Evolutionary conservation across 2,797 vertebrate genomes (phyloP).

Genomic region (Psittacula echo): DNA sequence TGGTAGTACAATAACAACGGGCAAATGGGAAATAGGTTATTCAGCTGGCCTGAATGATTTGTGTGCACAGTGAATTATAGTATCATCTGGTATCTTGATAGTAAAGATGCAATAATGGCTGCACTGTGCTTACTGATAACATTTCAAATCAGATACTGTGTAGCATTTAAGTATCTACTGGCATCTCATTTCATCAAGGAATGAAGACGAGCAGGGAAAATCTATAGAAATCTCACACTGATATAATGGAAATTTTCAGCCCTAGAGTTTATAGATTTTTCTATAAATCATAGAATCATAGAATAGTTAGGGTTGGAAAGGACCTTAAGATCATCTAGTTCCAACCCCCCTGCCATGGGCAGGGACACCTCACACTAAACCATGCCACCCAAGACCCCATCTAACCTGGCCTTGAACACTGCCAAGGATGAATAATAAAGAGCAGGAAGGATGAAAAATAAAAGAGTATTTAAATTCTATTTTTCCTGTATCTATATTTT

Average conservation of each 20-base stretch:
- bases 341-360: too few relatives aligned
- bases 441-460: too few relatives aligned
- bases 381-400: too few relatives aligned
- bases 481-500: background rate
- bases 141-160: slow-evolving; percentile 1
- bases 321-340: too few relatives aligned
- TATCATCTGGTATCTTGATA: background rate
- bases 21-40: background rate
- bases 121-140: slow-evolving; percentile 1
- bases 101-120: background rate
- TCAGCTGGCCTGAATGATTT: background rate
- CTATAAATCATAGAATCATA: background rate
- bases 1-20: background rate
- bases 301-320: too few relatives aligned
- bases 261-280: slow-evolving; percentile 4
- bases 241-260: background rate
- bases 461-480: background rate
- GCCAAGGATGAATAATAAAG: too few relatives aligned
- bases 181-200: slow-evolving; percentile 25
- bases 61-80: background rate
- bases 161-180: background rate
- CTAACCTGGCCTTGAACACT: too few relatives aligned
- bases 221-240: background rate
- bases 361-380: too few relatives aligned
- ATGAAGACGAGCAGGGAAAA: background rate